Percentiles rank a stretch among this genome's conserved stretches.
These are phyloP conservation scores for Ambastaia sidthimunki DNA, from an alignment of 2,797 vertebrate species.

Conservation along the genomic window DNA sequence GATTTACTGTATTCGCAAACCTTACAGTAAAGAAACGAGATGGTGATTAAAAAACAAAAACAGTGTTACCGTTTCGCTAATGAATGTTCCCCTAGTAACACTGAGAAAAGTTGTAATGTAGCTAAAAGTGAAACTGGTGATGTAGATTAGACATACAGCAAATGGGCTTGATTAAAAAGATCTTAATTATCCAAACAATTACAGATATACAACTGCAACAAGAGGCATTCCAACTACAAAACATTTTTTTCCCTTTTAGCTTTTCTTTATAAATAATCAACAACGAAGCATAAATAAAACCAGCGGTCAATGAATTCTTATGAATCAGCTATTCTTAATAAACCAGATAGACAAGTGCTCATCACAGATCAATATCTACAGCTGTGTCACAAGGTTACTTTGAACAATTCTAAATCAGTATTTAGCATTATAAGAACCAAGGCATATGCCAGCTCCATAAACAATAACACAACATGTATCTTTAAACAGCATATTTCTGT, in stretches of 20 bases:
- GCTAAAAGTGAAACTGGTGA: not conserved
- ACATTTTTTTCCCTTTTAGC: not conserved
- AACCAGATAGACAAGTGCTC: not conserved
- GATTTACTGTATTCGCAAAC: not conserved
- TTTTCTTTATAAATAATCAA: slow-evolving; percentile 9
- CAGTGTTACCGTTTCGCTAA: not conserved
- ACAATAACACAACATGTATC: not conserved
- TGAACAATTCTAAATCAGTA: not conserved
- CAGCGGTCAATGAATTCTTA: not conserved
- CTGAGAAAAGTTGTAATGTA: not conserved
- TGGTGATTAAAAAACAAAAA: not conserved
- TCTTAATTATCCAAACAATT: not conserved
- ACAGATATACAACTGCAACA: not conserved
- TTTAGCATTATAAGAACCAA: not conserved
- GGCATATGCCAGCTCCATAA: not conserved
- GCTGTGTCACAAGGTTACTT: not conserved
- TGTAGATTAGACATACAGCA: not conserved
- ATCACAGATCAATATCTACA: not conserved
- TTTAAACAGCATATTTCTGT: not conserved
- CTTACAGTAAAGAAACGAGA: slow-evolving; percentile 4
- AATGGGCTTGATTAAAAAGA: not conserved
- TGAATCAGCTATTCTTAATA: not conserved
- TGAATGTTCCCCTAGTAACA: not conserved
- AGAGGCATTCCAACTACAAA: not conserved
- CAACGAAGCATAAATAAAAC: not conserved